A percentile compares a stretch with the other conserved stretches of the same genome.
These are phyloP conservation scores for Morpho helenor DNA, from an alignment of 2,888 invertebrate genomes.

Conservation along the genomic window DNA sequence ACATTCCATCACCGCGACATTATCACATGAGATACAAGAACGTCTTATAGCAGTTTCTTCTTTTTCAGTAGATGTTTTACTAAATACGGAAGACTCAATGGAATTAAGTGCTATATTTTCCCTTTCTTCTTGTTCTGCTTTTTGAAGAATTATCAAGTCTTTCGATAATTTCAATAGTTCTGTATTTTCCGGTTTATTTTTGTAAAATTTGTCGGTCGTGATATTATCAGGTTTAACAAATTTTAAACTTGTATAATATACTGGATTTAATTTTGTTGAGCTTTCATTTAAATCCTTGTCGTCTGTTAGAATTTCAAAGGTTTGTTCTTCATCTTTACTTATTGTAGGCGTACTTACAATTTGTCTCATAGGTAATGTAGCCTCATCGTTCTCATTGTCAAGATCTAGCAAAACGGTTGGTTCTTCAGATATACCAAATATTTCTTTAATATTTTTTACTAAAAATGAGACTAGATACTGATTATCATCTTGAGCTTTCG, in stretches of 20 bases:
- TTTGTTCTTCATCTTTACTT: conserved; percentile 30
- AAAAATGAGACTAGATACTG: conserved; percentile 48
- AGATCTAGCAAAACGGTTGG: conserved; percentile 20
- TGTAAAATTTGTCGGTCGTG: conserved; percentile 14
- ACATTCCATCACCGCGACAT: conserved; percentile 45
- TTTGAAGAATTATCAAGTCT: conserved; percentile 31
- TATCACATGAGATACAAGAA: conserved; percentile 56
- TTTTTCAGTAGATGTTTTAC: conserved; percentile 18
- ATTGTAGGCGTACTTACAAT: conserved; percentile 25
- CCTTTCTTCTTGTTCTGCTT: conserved; percentile 26
- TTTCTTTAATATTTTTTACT: conserved; percentile 50
- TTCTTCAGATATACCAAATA: conserved; percentile 43
- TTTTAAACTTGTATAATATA: neutral
- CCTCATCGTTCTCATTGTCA: conserved; percentile 20
- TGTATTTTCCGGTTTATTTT: conserved; percentile 23
- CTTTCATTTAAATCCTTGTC: conserved; percentile 1
- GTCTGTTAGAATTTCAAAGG: conserved; percentile 21
- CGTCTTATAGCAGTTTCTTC: conserved; percentile 28
- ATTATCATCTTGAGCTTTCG: conserved; percentile 33
- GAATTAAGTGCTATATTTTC: conserved; percentile 13
- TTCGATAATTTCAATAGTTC: conserved; percentile 33
- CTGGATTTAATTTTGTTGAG: neutral
- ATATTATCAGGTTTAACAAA: neutral
- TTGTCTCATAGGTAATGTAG: conserved; percentile 9
- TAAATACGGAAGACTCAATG: conserved; percentile 15